phyloP scores from a whole-genome alignment of 64 coral and sea anemone genomes.

The Montipora foliosa region DNA sequence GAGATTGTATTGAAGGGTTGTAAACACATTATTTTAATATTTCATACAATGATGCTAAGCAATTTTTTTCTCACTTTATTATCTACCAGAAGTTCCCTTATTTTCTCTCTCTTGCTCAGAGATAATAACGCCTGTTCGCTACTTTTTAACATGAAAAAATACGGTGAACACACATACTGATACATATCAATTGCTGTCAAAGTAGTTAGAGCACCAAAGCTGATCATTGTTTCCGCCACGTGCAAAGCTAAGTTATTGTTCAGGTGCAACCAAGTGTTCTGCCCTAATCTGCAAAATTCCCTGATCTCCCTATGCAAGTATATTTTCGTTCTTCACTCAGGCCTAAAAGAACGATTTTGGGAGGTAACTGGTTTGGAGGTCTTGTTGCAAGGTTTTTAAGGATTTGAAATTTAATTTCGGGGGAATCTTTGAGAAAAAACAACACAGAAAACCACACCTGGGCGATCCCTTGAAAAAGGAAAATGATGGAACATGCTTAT shows the following conservation, averaged over 20 bases:
- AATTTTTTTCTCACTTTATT: too few species aligned
- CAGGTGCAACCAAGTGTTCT: conserved; percentile 2
- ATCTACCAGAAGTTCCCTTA: too few species aligned
- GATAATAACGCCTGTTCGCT: too few species aligned
- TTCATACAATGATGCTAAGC: too few species aligned
- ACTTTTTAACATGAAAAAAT: too few species aligned
- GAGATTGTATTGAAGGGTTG: too few species aligned
- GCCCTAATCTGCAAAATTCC: conserved; percentile 30
- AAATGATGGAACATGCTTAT: conserved; percentile 29
- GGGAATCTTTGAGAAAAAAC: conserved; percentile 3
- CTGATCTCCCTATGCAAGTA: conserved; percentile 52
- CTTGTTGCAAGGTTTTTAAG: conserved; percentile 18
- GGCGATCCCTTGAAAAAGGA: conserved; percentile 31
- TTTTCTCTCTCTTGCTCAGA: too few species aligned
- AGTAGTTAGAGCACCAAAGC: too few species aligned
- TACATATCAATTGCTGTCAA: too few species aligned
- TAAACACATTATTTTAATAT: too few species aligned
- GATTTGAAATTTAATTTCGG: background rate
- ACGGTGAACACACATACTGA: too few species aligned
- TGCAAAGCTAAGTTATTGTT: background rate
- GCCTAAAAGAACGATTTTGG: background rate
- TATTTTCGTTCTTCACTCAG: background rate
- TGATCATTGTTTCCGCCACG: background rate
- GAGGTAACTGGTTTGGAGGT: conserved; percentile 6
- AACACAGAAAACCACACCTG: conserved; percentile 30